A percentile compares a stretch with the other conserved stretches of the same genome.
phyloP scores from a whole-genome alignment of 2,888 invertebrate species.

The Lydus trimaculatus region DNA sequence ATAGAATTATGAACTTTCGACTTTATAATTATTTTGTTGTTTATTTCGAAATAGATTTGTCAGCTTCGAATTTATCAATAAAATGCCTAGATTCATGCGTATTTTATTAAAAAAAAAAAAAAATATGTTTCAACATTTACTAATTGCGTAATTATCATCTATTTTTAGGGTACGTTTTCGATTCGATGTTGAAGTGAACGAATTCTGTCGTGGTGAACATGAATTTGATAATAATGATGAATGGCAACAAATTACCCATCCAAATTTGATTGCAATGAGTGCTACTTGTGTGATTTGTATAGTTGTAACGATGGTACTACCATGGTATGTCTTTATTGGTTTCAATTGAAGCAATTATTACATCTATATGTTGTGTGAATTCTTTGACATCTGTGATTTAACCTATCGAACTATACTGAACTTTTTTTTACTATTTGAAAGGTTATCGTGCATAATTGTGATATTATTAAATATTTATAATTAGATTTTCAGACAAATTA shows the following conservation, averaged over 20 bases:
- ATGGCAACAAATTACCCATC: constrained; percentile 38
- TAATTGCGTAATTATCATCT: constrained; percentile 24
- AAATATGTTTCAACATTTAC: background rate
- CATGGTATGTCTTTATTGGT: constrained; percentile 62
- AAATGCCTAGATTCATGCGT: background rate
- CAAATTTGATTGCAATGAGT: constrained; percentile 60
- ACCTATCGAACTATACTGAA: constrained; percentile 25
- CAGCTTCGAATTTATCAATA: background rate
- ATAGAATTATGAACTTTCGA: background rate
- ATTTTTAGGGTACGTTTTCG: constrained; percentile 63
- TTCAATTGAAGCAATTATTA: constrained; percentile 32
- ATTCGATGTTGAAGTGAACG: constrained; percentile 65
- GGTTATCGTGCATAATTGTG: constrained; percentile 26
- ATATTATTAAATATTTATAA: constrained; percentile 32
- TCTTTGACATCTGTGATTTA: constrained; percentile 23
- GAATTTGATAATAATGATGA: constrained; percentile 58
- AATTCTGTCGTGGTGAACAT: constrained; percentile 62
- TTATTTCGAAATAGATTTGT: background rate
- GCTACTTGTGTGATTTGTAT: constrained; percentile 63
- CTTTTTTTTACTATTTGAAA: constrained; percentile 12
- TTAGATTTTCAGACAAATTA: background rate
- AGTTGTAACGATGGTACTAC: constrained; percentile 62
- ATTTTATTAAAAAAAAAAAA: background rate
- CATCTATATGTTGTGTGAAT: constrained; percentile 23
- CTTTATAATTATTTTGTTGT: background rate